These are phyloP conservation scores for Eremophila alpestris DNA, from an alignment of 2,797 vertebrate genomes.

Conservation along the genomic window DNA sequence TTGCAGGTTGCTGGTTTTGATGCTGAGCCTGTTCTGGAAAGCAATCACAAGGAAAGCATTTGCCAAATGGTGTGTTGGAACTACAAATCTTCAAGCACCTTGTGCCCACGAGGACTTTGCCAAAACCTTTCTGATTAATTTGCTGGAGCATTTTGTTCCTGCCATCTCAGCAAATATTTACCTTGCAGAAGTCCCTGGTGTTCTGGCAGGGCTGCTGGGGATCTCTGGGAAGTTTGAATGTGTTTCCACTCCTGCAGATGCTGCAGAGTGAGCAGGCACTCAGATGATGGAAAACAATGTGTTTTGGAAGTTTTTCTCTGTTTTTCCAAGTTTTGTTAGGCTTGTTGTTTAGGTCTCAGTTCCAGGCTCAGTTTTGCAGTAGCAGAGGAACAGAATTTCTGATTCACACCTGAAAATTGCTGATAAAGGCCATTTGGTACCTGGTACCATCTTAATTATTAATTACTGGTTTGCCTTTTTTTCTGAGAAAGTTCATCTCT, in stretches of 20 bases:
- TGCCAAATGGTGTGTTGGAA: neutral
- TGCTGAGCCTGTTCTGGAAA: neutral
- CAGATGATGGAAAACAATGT: neutral
- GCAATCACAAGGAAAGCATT: neutral
- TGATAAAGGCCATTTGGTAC: neutral
- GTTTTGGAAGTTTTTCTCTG: neutral
- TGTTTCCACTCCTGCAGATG: neutral
- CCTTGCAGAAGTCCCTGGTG: neutral
- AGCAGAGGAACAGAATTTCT: neutral
- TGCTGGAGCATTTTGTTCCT: neutral
- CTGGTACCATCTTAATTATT: neutral
- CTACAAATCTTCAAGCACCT: neutral
- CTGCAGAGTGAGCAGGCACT: neutral
- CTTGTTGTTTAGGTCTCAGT: neutral
- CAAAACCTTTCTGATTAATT: slow-evolving; percentile 26
- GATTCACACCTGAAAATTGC: neutral
- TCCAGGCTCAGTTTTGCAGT: neutral
- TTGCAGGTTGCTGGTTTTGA: neutral
- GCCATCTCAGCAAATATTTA: slow-evolving; percentile 4
- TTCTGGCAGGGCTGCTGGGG: neutral
- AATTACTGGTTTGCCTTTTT: neutral
- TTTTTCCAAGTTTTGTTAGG: neutral
- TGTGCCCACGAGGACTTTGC: neutral
- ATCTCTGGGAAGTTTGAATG: neutral
- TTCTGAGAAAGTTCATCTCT: neutral